Conservation (phyloP, 2,113 vertebrate genomes). For the Heptranchias perlo region DNA sequence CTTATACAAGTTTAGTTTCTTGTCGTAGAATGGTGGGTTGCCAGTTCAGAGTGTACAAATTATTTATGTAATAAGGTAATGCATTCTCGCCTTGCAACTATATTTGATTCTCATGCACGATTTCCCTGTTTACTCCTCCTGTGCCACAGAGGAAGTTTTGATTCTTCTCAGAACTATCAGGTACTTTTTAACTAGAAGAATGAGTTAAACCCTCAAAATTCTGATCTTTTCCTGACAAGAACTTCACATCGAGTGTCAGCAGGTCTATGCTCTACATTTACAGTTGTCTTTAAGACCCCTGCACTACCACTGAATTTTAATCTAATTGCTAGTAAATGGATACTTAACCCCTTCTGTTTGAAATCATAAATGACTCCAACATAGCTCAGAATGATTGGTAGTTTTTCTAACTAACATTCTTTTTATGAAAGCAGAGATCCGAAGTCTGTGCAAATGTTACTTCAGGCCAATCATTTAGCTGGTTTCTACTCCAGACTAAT, state of each 20-base stretch:
- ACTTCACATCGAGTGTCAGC: not conserved
- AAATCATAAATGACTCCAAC: not conserved
- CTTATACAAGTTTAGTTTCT: not conserved
- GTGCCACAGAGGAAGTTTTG: not conserved
- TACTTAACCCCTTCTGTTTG: not conserved
- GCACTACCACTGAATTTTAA: not conserved
- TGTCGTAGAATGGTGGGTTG: not conserved
- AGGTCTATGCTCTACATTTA: not conserved
- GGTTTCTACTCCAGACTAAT: not conserved
- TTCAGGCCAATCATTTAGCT: not conserved
- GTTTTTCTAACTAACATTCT: not conserved
- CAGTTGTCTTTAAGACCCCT: not conserved
- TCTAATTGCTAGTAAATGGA: conserved; percentile 14
- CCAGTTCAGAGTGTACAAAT: not conserved
- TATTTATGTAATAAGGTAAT: too few species aligned
- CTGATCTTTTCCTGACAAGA: not conserved
- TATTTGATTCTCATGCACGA: not conserved
- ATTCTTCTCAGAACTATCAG: conserved; percentile 9
- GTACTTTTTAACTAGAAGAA: not conserved
- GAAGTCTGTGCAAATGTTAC: not conserved
- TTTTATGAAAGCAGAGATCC: not conserved
- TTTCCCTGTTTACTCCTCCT: not conserved
- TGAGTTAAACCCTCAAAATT: not conserved
- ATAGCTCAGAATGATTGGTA: not conserved
- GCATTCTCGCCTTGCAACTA: too few species aligned